Percentiles rank a stretch among this genome's conserved stretches.
These are phyloP conservation scores for Callipepla squamata DNA, from an alignment of 2,113 vertebrate species.

Conservation along the genomic window DNA sequence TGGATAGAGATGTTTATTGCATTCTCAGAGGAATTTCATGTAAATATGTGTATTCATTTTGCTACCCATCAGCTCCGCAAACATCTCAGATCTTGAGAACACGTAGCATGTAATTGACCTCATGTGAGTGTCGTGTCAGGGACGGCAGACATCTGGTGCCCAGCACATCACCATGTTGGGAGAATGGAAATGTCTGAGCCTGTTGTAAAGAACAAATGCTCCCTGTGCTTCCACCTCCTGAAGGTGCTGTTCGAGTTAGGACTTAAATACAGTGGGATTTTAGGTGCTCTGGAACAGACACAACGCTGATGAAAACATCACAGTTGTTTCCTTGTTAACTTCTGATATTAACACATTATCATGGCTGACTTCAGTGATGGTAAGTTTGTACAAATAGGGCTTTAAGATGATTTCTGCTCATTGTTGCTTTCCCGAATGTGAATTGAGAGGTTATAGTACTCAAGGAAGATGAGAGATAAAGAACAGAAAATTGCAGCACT, in stretches of 20 bases:
- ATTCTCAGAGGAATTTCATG: conserved; percentile 2
- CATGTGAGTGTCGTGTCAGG: background rate
- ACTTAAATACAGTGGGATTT: background rate
- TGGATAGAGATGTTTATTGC: background rate
- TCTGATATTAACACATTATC: background rate
- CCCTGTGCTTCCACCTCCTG: background rate
- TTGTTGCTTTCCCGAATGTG: background rate
- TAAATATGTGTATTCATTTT: background rate
- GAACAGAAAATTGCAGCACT: background rate
- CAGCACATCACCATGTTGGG: background rate
- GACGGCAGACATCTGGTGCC: background rate
- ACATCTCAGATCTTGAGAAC: background rate
- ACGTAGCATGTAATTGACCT: background rate
- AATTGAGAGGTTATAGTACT: background rate
- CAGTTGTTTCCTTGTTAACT: background rate
- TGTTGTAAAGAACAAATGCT: background rate
- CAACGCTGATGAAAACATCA: background rate
- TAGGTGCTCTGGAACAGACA: background rate
- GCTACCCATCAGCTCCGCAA: background rate
- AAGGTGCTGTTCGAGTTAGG: background rate
- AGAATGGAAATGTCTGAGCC: background rate
- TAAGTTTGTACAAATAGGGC: background rate
- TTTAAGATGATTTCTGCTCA: background rate
- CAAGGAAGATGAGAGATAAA: background rate
- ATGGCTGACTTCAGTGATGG: background rate